Base-by-base conservation (phyloP, 2,888 invertebrate species). In the Polymixis flavicincta region DNA sequence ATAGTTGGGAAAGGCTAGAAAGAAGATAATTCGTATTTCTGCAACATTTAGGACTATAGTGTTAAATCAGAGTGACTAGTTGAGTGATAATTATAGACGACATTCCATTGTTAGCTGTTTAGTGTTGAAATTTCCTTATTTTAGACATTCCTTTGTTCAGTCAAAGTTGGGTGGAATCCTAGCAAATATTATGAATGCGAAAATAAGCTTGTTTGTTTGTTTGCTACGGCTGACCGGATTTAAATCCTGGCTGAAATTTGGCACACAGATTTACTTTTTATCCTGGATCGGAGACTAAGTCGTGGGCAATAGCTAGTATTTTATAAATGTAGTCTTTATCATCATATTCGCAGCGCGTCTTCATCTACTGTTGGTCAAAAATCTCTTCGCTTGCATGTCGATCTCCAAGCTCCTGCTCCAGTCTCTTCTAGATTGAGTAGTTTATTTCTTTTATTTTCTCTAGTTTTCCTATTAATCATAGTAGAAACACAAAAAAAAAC, bases 1-100 rank as follows among this genome's bases (percentile, higher is more conserved):
- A 45, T 11, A 13, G 42, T 11, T 45, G 42, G 13, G 37, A 37
- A 37, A 37, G 37, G 37, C 37, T 37, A 37, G 37, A 5, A 2
- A 37, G 37, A 37, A 5, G 37, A 37, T 37, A 5, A 37, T 37
- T 32, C 32, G 4, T 50, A 48, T 60, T 42, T 74, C 45, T 3
- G 2, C 48, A 28, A n/a, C 67, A 37, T 6, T 72, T 55, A 19
- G 73, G 50, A 74, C 13, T 25, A 17, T 2, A 37, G 45, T 74
- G 65, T 37, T n/a, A 37, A 66, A 37, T 25, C 13, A 22, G 19
- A 25, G 32, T 48, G 22, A 54, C 25, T 76, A 37, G 68, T 45
- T 59, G 32, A 17, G 54, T 65, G 52, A 59, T 65, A 54, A 64
- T 60, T 63, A 54, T n/a, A 14, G 22, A 9, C 9, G n/a, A 28